phyloP scores from a whole-genome alignment of 2,113 vertebrate genomes.

The Mobula birostris region DNA sequence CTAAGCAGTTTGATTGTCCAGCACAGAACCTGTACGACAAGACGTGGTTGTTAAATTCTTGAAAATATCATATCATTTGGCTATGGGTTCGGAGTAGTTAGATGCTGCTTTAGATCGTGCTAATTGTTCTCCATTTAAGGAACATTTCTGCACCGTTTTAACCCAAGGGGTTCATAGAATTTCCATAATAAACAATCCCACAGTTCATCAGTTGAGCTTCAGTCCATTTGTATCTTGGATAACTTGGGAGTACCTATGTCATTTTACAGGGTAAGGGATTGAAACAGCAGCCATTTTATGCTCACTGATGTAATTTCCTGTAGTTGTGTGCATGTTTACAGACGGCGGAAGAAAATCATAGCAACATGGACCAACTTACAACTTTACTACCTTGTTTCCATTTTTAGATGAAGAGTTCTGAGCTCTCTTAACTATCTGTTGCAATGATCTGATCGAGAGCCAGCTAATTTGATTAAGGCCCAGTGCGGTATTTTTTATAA shows the following conservation, averaged over 20 bases:
- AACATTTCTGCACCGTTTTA: background rate
- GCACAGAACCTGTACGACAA: background rate
- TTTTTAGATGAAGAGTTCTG: background rate
- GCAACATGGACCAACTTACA: background rate
- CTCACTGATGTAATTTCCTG: background rate
- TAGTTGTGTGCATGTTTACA: background rate
- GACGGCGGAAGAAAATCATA: background rate
- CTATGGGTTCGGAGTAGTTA: background rate
- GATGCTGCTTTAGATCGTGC: background rate
- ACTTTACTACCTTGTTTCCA: slow-evolving; percentile 1
- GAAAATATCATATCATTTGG: background rate
- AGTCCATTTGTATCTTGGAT: background rate
- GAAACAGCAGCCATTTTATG: background rate
- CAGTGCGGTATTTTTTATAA: slow-evolving; percentile 24
- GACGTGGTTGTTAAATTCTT: background rate
- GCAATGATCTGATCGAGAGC: slow-evolving; percentile 18
- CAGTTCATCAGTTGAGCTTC: background rate
- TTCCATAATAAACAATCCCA: slow-evolving; percentile 22
- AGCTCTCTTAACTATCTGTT: slow-evolving; percentile 8
- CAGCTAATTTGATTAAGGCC: slow-evolving; percentile 28
- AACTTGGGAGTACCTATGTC: background rate
- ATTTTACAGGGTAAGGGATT: background rate
- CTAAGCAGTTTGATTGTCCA: background rate
- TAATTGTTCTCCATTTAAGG: slow-evolving; percentile 13
- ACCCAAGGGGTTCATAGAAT: background rate